A percentile compares a stretch with the other conserved stretches of the same genome.
phyloP scores from a whole-genome alignment of 2,113 vertebrate genomes.

The Arizona elegans region DNA sequence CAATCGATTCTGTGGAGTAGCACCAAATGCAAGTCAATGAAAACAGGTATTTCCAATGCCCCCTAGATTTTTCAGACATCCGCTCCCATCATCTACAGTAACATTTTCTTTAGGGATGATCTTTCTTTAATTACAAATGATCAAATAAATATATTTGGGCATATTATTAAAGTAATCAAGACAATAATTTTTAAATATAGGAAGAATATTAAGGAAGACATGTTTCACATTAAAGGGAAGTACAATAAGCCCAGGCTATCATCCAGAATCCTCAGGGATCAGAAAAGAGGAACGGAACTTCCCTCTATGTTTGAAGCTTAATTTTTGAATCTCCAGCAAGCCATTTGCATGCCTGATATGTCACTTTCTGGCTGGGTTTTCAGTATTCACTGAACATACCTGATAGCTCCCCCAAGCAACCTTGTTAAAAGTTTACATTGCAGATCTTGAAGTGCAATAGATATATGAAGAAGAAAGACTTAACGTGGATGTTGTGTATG shows the following conservation, averaged over 20 bases:
- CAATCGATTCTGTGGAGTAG: background rate
- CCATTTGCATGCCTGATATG: background rate
- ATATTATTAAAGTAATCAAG: background rate
- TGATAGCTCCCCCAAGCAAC: background rate
- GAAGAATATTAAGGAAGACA: background rate
- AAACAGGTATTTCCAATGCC: background rate
- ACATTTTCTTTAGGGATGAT: background rate
- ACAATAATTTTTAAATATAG: background rate
- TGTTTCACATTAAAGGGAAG: background rate
- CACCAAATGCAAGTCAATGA: too few relatives aligned
- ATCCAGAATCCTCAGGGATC: background rate
- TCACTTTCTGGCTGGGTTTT: background rate
- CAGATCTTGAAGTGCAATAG: background rate
- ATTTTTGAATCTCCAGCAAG: background rate
- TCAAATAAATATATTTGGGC: background rate
- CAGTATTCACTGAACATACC: background rate
- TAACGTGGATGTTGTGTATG: too few relatives aligned
- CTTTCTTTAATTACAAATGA: background rate
- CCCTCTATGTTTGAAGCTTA: background rate
- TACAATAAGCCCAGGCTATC: background rate
- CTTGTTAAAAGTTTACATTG: background rate
- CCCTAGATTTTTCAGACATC: background rate
- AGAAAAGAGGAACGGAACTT: background rate
- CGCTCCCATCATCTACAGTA: background rate
- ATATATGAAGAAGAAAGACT: background rate